A percentile compares a stretch with the other conserved stretches of the same genome.
These are phyloP conservation scores for Lissonota sp. DNA, from an alignment of 2,888 invertebrate species.

Conservation along the genomic window DNA sequence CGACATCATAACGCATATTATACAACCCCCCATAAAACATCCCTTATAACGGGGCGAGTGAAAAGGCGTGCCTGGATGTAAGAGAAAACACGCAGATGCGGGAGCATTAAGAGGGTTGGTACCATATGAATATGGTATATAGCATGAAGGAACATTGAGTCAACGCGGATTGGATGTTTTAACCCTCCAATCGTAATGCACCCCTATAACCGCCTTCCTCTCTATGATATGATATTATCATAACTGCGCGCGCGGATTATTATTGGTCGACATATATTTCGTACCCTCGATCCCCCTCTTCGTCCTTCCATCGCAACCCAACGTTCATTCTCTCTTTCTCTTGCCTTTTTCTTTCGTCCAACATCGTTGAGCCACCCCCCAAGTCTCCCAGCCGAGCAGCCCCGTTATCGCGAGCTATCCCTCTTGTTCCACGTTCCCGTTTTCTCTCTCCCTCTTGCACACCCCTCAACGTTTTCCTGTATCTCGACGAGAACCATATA, in stretches of 20 bases:
- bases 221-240: constrained; percentile 84
- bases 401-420: constrained; percentile 11
- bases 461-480: constrained; percentile 35
- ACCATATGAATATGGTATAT: constrained; percentile 61
- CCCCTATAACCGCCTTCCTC: constrained; percentile 74
- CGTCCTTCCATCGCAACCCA: constrained; percentile 66
- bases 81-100: constrained; percentile 58
- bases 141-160: constrained; percentile 44
- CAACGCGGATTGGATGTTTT: constrained; percentile 74
- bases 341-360: constrained; percentile 74
- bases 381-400: neutral
- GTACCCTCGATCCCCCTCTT: constrained; percentile 71
- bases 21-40: constrained; percentile 6
- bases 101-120: constrained; percentile 61
- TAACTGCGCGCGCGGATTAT: constrained; percentile 81
- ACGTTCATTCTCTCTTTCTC: constrained; percentile 70
- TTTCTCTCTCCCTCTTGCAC: constrained; percentile 63
- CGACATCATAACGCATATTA: constrained; percentile 49
- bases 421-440: constrained; percentile 60
- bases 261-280: constrained; percentile 79
- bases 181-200: constrained; percentile 79
- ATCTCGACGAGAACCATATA: constrained; percentile 53
- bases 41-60: constrained; percentile 24
- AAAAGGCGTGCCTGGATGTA: constrained; percentile 62
- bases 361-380: constrained; percentile 32